Evolutionary conservation across 2,888 invertebrate species (phyloP).

Genomic region (Scaptomyza flava): DNA sequence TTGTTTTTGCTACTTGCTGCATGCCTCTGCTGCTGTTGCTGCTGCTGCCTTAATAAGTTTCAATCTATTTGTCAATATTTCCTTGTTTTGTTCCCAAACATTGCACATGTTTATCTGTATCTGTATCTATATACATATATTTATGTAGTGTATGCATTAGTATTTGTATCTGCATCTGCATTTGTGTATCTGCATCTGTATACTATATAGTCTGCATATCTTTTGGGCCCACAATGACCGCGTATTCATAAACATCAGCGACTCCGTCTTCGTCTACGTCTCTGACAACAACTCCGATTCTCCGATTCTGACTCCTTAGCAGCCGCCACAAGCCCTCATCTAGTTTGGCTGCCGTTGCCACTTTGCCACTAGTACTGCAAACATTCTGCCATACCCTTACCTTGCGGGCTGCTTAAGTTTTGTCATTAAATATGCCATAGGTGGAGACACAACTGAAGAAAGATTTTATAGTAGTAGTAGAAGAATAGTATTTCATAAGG

Average conservation of each 20-base stretch:
- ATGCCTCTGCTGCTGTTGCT: neutral
- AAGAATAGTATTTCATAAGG: too few species aligned
- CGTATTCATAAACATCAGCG: slow-evolving; percentile 76
- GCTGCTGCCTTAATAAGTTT: slow-evolving; percentile 71
- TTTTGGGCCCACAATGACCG: slow-evolving; percentile 66
- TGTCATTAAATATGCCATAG: neutral
- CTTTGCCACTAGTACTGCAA: slow-evolving; percentile 53
- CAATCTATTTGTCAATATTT: slow-evolving; percentile 81
- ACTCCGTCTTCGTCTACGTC: slow-evolving; percentile 17
- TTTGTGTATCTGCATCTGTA: slow-evolving; percentile 33
- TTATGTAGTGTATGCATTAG: slow-evolving; percentile 27
- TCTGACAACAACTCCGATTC: slow-evolving; percentile 1
- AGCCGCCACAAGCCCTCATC: slow-evolving; percentile 49
- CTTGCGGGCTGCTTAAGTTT: neutral
- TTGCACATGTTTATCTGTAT: slow-evolving; percentile 44
- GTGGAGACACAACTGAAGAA: too few species aligned
- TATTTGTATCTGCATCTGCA: slow-evolving; percentile 19
- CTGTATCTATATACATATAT: slow-evolving; percentile 5
- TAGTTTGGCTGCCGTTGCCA: slow-evolving; percentile 49
- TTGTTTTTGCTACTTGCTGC: slow-evolving; percentile 18
- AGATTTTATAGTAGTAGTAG: too few species aligned
- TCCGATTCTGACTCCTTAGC: slow-evolving; percentile 30
- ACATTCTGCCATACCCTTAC: slow-evolving; percentile 26
- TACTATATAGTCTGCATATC: slow-evolving; percentile 31
- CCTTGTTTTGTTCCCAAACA: slow-evolving; percentile 76